Evolutionary conservation across 2,888 invertebrate species (phyloP).

Genomic region (Trachelus iudaicus): DNA sequence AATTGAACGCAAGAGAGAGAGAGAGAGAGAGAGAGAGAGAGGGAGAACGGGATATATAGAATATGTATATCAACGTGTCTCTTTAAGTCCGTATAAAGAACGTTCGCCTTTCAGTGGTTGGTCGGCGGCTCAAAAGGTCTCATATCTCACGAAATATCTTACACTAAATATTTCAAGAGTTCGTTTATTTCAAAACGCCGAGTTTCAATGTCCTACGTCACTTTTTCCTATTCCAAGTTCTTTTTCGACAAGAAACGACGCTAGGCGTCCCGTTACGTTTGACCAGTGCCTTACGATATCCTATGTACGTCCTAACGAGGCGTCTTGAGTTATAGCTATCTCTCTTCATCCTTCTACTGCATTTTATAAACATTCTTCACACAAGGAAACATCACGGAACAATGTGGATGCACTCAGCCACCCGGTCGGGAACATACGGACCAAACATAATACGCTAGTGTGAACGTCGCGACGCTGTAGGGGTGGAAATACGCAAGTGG

Average conservation of each 20-base stretch:
- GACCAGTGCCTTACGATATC: background rate
- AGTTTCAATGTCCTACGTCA: background rate
- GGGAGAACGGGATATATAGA: background rate
- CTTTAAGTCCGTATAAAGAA: background rate
- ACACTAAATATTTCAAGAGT: background rate
- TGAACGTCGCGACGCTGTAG: background rate
- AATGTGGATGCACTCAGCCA: background rate
- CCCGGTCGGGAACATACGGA: background rate
- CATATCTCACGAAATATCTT: background rate
- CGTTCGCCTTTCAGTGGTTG: background rate
- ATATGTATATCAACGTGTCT: background rate
- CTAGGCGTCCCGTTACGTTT: background rate
- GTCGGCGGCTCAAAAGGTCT: background rate
- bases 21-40: background rate
- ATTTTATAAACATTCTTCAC: background rate
- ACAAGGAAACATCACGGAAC: background rate
- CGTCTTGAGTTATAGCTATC: background rate
- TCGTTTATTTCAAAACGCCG: background rate
- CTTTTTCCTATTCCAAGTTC: background rate
- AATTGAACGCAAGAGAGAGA: too few relatives aligned
- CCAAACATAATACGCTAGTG: background rate
- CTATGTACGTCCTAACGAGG: background rate
- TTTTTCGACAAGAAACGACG: background rate
- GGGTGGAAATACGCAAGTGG: constrained; percentile 2
- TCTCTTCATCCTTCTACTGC: background rate